These are phyloP conservation scores for Cynoglossus semilaevis DNA, from an alignment of 2,113 vertebrate species.

Conservation along the genomic window DNA sequence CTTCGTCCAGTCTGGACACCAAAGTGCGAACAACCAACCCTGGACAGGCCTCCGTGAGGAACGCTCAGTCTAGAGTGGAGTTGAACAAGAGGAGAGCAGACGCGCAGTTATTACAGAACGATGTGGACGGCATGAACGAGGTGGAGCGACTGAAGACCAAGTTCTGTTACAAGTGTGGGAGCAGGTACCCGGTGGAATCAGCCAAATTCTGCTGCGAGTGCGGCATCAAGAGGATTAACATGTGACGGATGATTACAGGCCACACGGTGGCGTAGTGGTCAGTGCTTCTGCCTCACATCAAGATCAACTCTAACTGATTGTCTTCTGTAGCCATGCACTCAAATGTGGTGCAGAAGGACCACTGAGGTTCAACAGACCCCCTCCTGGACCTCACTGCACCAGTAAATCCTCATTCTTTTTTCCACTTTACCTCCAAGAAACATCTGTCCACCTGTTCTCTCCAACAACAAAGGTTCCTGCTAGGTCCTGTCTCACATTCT, in stretches of 20 bases:
- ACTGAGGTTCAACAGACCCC: too few relatives aligned
- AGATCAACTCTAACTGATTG: too few relatives aligned
- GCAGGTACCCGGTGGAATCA: conserved; percentile 89
- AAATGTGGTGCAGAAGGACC: too few relatives aligned
- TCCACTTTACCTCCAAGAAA: too few relatives aligned
- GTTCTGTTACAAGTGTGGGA: conserved; percentile 95
- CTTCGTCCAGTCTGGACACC: conserved; percentile 72
- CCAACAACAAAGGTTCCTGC: too few relatives aligned
- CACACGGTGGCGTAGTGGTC: too few relatives aligned
- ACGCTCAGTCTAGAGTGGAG: conserved; percentile 64
- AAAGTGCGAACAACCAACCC: conserved; percentile 77
- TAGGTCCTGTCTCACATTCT: too few relatives aligned
- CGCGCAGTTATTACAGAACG: conserved; percentile 42
- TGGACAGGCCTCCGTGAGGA: conserved; percentile 76
- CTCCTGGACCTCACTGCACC: too few relatives aligned
- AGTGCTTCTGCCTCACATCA: too few relatives aligned
- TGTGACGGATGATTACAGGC: conserved; percentile 49
- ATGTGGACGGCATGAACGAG: conserved; percentile 56
- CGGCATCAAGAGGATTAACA: conserved; percentile 86
- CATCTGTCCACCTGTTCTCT: too few relatives aligned
- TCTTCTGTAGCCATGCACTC: too few relatives aligned
- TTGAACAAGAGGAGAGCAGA: conserved; percentile 87
- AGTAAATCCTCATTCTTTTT: too few relatives aligned
- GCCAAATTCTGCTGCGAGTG: conserved; percentile 98
- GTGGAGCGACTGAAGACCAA: conserved; percentile 79